Evolutionary conservation across 2,888 invertebrate species (phyloP), one percentile per base, ranked within the genome.

Genomic region (Drosophila pseudotakahashii): DNA sequence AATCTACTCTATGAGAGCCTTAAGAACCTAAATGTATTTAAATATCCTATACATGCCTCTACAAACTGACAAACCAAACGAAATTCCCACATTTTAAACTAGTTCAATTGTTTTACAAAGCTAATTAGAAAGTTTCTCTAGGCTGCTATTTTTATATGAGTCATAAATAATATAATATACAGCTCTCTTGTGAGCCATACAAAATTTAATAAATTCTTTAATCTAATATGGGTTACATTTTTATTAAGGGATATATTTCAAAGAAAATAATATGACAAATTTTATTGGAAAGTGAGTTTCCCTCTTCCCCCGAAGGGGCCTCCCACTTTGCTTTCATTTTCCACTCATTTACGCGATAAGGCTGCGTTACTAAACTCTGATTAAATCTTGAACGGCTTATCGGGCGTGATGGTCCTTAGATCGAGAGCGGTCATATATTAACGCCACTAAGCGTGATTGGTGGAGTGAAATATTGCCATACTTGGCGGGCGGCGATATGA

Each of bases 401-500:
- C 71, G 63, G 47, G 14, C 32, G 45, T 41, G 71, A 47, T 63
- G 54, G 55, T 37, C n/a, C 36, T 37, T n/a, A 36, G n/a, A 37
- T 47, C 9, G 54, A 71, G 73, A 52, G 47, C 16, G 59, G n/a
- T 44, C 45, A 74, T 78, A 59, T 55, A 75, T 70, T 45, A 79
- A 58, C 58, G 66, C 73, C 66, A 55, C 55, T 71, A 71, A 80
- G 73, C 84, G 63, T 63, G 73, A 52, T 75, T 52, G 66, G 36
- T 60, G 42, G 67, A 64, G 36, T 75, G 58, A 72, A 54, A 63
- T 83, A 86, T 63, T 52, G 55, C 54, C 64, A 55, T 57, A 73
- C 77, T 83, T 59, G 59, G 19, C 19, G 26, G 41, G 47, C 44
- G 37, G 16, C 39, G 39, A 70, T 76, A 60, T 73, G 85, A 81